Conservation (phyloP, 2,113 vertebrate genomes). For the Isichthys henryi region DNA sequence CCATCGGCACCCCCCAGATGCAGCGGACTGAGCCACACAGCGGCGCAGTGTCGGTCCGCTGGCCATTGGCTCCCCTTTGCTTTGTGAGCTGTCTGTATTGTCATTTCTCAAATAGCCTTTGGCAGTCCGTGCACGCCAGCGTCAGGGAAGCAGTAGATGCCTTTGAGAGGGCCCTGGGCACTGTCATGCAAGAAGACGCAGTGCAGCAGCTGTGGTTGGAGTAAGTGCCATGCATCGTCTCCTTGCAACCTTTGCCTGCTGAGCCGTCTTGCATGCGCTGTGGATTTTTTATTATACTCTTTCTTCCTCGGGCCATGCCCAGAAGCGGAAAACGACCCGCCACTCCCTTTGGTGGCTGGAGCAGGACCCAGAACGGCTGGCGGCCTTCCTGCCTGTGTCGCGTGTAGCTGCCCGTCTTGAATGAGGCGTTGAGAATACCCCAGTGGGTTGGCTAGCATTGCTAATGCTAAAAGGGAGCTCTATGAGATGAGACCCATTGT, state of each 20-base stretch:
- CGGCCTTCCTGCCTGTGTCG: not conserved
- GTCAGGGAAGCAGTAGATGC: constrained; percentile 71
- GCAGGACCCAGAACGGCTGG: not conserved
- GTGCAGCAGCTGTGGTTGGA: constrained; percentile 88
- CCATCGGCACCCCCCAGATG: not conserved
- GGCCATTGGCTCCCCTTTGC: not conserved
- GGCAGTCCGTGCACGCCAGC: constrained; percentile 74
- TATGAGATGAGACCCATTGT: not conserved
- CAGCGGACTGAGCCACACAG: too few species aligned
- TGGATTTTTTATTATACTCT: not conserved
- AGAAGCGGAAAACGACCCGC: not conserved
- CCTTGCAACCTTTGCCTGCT: not conserved
- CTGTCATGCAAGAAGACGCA: constrained; percentile 68
- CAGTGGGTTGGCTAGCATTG: not conserved
- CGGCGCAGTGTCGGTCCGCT: not conserved
- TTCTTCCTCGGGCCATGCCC: not conserved
- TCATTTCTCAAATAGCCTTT: constrained; percentile 61
- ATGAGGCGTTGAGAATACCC: not conserved
- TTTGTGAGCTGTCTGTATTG: not conserved
- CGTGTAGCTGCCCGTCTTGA: not conserved
- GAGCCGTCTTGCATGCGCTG: not conserved
- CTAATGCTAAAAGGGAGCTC: not conserved
- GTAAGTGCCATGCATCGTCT: constrained; percentile 65
- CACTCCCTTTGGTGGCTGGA: not conserved
- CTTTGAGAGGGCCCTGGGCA: constrained; percentile 82